Evolutionary conservation across 2,797 vertebrate genomes (phyloP).

Genomic region (Ctenosaura bakeri): DNA sequence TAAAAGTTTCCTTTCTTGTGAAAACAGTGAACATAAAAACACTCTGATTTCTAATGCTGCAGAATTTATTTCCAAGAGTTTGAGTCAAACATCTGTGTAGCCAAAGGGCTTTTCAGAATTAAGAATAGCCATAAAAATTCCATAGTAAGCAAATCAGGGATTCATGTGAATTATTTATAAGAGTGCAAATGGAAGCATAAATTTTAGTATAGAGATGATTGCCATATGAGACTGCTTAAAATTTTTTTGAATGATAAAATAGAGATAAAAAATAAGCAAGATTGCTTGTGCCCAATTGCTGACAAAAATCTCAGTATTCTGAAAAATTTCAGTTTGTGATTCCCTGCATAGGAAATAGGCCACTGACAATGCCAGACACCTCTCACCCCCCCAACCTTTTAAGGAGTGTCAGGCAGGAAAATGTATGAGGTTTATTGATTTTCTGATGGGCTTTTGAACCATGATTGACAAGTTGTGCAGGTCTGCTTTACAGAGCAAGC

Average conservation of each 20-base stretch:
- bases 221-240: slow-evolving; percentile 43
- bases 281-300: neutral
- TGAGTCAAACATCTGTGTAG: slow-evolving; percentile 70
- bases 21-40: slow-evolving; percentile 22
- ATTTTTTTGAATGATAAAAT: slow-evolving; percentile 51
- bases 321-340: slow-evolving; percentile 33
- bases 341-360: neutral
- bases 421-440: neutral
- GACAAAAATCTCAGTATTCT: slow-evolving; percentile 16
- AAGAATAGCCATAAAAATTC: slow-evolving; percentile 70
- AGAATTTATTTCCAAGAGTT: slow-evolving; percentile 64
- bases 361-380: neutral
- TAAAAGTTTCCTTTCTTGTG: slow-evolving; percentile 37
- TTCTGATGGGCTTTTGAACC: neutral
- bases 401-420: neutral
- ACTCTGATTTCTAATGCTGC: slow-evolving; percentile 53
- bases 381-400: neutral
- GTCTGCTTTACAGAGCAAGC: neutral
- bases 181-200: slow-evolving; percentile 60
- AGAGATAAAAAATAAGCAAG: slow-evolving; percentile 14
- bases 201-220: slow-evolving; percentile 57
- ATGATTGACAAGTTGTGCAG: neutral
- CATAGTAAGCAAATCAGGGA: slow-evolving; percentile 57
- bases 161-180: slow-evolving; percentile 68
- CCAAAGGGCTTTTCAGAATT: slow-evolving; percentile 69